Evolutionary conservation across 1,140 invertebrate genomes (phyloP).

Genomic region (Hyposmocoma kahamanoa): DNA sequence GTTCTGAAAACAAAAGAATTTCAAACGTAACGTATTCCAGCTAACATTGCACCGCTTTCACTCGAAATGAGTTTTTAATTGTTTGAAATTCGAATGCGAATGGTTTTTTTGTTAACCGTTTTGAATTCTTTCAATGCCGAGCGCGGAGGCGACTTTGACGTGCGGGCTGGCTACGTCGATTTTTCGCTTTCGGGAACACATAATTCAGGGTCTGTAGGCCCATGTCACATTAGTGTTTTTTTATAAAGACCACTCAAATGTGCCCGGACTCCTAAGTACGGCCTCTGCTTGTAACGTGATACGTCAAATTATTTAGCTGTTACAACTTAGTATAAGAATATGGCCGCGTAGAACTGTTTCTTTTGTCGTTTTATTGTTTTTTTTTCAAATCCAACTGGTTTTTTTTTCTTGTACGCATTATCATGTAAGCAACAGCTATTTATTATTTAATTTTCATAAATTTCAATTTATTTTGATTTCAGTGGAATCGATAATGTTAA

Average conservation of each 20-base stretch:
- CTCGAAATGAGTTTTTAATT: slow-evolving; percentile 38
- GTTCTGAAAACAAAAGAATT: too few species aligned
- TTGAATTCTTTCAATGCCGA: slow-evolving; percentile 31
- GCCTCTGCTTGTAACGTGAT: neutral
- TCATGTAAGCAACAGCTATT: too few species aligned
- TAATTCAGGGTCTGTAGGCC: neutral
- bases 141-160: slow-evolving; percentile 6
- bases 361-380: too few species aligned
- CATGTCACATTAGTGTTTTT: neutral
- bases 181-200: neutral
- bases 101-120: slow-evolving; percentile 28
- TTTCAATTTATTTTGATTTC: too few species aligned
- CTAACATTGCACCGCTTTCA: slow-evolving; percentile 22
- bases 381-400: too few species aligned
- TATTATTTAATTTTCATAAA: too few species aligned
- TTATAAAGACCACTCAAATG: neutral
- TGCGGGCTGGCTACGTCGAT: slow-evolving; percentile 11
- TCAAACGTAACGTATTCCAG: neutral
- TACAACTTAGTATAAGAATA: neutral
- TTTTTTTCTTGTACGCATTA: too few species aligned
- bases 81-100: slow-evolving; percentile 32
- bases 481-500: too few species aligned
- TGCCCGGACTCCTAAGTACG: neutral
- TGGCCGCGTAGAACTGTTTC: too few species aligned
- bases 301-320: neutral